These are phyloP conservation scores for Hyla sarda DNA, from an alignment of 2,113 vertebrate genomes.

Conservation along the genomic window DNA sequence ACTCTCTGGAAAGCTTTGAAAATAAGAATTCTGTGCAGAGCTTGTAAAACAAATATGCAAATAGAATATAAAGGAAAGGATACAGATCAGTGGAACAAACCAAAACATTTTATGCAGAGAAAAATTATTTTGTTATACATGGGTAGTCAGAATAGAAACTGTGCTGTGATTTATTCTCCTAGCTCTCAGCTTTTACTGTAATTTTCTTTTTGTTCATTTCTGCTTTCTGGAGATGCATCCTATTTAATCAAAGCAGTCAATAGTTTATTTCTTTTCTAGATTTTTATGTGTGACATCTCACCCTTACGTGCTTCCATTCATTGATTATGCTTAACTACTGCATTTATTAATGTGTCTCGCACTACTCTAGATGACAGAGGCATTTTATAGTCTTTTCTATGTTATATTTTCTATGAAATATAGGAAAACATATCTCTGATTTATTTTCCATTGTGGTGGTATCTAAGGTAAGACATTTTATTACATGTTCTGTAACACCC, in stretches of 20 bases:
- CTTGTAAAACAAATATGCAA: conserved; percentile 47
- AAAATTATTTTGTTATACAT: conserved; percentile 60
- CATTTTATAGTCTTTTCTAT: no score
- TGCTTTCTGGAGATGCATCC: not conserved
- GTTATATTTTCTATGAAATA: no score
- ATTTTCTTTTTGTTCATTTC: conserved; percentile 36
- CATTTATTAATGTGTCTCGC: not conserved
- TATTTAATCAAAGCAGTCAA: not conserved
- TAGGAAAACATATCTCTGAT: no score
- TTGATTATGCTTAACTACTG: not conserved
- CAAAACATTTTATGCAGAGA: conserved; percentile 55
- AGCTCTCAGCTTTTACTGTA: conserved; percentile 26
- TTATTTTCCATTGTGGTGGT: no score
- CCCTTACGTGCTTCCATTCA: not conserved
- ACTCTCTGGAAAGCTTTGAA: conserved; percentile 18
- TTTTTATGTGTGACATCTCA: not conserved
- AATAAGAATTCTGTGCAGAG: conserved; percentile 31
- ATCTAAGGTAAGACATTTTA: no score
- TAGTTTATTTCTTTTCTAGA: not conserved
- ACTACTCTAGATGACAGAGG: not conserved
- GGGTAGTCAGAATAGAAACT: conserved; percentile 50
- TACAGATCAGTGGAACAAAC: conserved; percentile 58
- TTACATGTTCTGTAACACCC: no score
- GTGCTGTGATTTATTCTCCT: conserved; percentile 43
- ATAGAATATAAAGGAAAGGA: conserved; percentile 45